Conservation (phyloP, 2,888 invertebrate species). For the Plagodis pulveraria region DNA sequence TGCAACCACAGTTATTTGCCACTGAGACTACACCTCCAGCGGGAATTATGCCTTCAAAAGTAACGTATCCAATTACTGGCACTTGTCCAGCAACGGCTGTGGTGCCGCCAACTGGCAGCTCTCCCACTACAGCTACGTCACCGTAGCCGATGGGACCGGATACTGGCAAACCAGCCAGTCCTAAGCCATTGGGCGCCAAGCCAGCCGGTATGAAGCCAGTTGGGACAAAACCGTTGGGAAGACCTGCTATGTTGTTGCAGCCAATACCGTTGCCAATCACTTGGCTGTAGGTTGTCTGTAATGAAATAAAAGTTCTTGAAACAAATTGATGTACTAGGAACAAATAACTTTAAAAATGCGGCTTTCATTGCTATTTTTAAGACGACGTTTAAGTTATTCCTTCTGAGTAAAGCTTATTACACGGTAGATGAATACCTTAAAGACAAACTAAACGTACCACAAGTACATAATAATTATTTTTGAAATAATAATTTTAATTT, state of each 20-base stretch:
- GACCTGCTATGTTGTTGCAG: constrained; percentile 17
- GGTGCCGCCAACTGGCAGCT: constrained; percentile 65
- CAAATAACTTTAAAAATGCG: too few species aligned
- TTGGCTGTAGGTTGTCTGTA: constrained; percentile 43
- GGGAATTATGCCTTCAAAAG: constrained; percentile 70
- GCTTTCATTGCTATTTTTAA: too few species aligned
- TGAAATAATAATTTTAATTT: too few species aligned
- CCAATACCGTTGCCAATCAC: constrained; percentile 25
- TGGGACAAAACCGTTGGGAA: constrained; percentile 36
- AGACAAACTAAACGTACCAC: too few species aligned
- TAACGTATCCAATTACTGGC: constrained; percentile 73
- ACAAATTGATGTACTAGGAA: background rate
- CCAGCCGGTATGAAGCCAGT: constrained; percentile 35
- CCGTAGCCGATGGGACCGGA: constrained; percentile 52
- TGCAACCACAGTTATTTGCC: constrained; percentile 57
- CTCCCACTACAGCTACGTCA: constrained; percentile 61
- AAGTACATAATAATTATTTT: too few species aligned
- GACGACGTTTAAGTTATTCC: too few species aligned
- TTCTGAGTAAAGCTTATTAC: too few species aligned
- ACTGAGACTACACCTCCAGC: constrained; percentile 69
- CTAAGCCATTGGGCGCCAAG: constrained; percentile 26
- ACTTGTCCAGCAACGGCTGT: constrained; percentile 66
- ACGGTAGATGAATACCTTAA: too few species aligned
- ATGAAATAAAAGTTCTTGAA: constrained; percentile 12
- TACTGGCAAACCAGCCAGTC: constrained; percentile 8